Base-by-base conservation (phyloP, 1,140 invertebrate species). In the Drosophila burlai region DNA sequence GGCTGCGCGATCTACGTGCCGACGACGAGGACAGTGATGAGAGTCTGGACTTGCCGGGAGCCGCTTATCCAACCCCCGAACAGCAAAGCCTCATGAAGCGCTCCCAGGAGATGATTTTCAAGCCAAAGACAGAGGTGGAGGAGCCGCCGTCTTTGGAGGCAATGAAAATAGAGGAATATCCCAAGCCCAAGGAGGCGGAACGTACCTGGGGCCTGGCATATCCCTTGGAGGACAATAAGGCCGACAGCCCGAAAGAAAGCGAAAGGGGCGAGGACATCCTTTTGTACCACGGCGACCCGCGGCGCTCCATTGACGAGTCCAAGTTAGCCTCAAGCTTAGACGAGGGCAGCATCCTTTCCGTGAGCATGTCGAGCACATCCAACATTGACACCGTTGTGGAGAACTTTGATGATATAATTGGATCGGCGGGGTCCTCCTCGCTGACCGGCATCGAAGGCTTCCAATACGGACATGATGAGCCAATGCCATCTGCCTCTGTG, bases 51-150 rank as follows among this genome's bases (percentile, higher is more conserved):
- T 49, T 92, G 42, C 65, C 69, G 24, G 80, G 67, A 45, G 43
- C 57, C 1, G 57, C 68, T 3, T 83, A 90, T 63, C 77, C 74
- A 1, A 76, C 59, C 4, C 76, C 94, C 52, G 94, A 94, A 72
- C 93, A 94, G 46, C 93, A 95, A 13, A 95, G 94, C 31, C 95
- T 95, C 80, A 97, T 98, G 97, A 98, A 97, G 91, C 94, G 97
- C 66, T 98, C 97, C 0, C 96, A 97, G 74, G 97, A 98, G 93
- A 98, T 98, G 97, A 96, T 97, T 73, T 98, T 98, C 92, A 96
- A 96, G 86, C 96, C 96, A 6, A 91, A 93, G 40, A 68, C 94
- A n/a, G 89, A 92, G 3, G 49, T 83, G 15, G 91, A 92, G 1
- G 29, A 83, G 21, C 50, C 66, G 24, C 46, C 55, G 18, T 16